A percentile compares a stretch with the other conserved stretches of the same genome.
phyloP scores from a whole-genome alignment of 2,888 invertebrate genomes.

The Euplagia quadripunctaria region DNA sequence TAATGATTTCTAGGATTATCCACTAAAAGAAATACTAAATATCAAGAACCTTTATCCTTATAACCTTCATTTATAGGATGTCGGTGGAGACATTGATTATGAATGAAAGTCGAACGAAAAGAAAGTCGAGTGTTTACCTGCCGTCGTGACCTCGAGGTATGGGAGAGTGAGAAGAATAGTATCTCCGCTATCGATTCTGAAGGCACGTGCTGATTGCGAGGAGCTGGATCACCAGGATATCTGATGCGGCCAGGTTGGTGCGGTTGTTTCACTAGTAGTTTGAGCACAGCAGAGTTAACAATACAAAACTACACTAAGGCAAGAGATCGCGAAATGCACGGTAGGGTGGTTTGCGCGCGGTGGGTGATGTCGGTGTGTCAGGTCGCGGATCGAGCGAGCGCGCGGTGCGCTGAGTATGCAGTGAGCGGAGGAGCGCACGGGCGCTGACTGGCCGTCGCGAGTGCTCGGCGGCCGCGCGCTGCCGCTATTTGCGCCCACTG shows the following conservation, averaged over 20 bases:
- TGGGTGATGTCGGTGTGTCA: conserved; percentile 41
- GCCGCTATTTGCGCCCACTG: conserved; percentile 82
- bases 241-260: conserved; percentile 59
- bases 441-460: conserved; percentile 66
- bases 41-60: conserved; percentile 23
- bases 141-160: conserved; percentile 73
- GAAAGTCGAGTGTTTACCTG: conserved; percentile 69
- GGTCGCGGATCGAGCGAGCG: conserved; percentile 38
- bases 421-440: conserved; percentile 61
- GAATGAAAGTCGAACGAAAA: conserved; percentile 58
- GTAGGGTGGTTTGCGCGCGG: conserved; percentile 49
- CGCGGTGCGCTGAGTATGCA: conserved; percentile 25
- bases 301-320: conserved; percentile 29
- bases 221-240: conserved; percentile 55
- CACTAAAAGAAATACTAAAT: background rate
- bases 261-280: conserved; percentile 44
- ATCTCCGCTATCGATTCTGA: conserved; percentile 66
- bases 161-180: conserved; percentile 56
- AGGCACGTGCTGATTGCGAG: conserved; percentile 58
- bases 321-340: conserved; percentile 20
- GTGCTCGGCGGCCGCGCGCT: conserved; percentile 74
- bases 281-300: conserved; percentile 46
- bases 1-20: background rate
- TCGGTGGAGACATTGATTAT: conserved; percentile 37
- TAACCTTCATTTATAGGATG: conserved; percentile 36